phyloP scores from a whole-genome alignment of 1,140 invertebrate species.

The Mamestra configurata region DNA sequence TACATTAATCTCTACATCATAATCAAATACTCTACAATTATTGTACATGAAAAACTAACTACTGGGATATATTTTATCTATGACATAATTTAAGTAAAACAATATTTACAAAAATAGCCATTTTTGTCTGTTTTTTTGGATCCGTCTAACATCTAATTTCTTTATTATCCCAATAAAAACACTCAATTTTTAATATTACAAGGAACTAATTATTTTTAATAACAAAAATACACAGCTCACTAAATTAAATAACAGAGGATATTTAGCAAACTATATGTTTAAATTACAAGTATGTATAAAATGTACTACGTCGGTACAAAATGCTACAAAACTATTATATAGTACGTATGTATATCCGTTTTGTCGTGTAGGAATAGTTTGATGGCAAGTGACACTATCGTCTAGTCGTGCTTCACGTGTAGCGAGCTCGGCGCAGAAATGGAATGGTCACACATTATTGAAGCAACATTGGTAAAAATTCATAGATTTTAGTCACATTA shows the following conservation, averaged over 20 bases:
- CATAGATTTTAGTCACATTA: conserved; percentile 28
- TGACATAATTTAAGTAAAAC: conserved; percentile 86
- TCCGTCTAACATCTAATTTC: conserved; percentile 73
- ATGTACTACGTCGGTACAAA: conserved; percentile 65
- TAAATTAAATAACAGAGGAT: conserved; percentile 51
- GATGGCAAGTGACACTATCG: conserved; percentile 49
- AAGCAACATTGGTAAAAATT: conserved; percentile 15
- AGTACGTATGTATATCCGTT: conserved; percentile 49
- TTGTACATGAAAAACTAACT: conserved; percentile 87
- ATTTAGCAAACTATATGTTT: conserved; percentile 48
- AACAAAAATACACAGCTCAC: conserved; percentile 62
- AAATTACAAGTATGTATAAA: conserved; percentile 60
- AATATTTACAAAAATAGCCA: conserved; percentile 88
- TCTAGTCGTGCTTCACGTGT: conserved; percentile 2
- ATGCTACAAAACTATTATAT: conserved; percentile 62
- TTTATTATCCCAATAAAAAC: conserved; percentile 68
- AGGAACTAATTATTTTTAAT: conserved; percentile 76
- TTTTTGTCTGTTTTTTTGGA: conserved; percentile 77
- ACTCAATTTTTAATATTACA: conserved; percentile 68
- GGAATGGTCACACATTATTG: conserved; percentile 4
- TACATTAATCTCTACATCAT: conserved; percentile 77
- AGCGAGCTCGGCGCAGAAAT: conserved; percentile 7
- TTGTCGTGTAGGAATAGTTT: conserved; percentile 53
- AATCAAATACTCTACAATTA: conserved; percentile 85
- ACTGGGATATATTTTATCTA: conserved; percentile 83